A percentile compares a stretch with the other conserved stretches of the same genome.
Evolutionary conservation across 2,797 vertebrate genomes (phyloP).

Genomic region (Oophaga sylvatica): DNA sequence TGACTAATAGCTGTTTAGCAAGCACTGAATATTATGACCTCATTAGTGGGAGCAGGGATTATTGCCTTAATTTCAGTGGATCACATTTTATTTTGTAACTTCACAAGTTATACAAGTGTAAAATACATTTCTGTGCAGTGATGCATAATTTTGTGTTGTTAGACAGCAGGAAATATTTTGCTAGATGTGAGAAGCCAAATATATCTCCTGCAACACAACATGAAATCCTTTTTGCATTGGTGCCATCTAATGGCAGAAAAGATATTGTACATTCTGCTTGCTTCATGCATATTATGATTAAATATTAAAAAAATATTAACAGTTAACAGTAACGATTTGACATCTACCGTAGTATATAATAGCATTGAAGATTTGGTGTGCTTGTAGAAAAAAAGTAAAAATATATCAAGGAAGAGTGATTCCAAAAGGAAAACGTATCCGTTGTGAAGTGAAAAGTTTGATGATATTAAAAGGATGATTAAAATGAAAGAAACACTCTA

Average conservation of each 20-base stretch:
- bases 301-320: no score
- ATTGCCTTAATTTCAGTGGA: neutral
- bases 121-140: neutral
- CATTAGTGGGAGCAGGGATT: neutral
- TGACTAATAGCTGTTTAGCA: neutral
- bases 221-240: conserved; percentile 63
- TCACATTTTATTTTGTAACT: neutral
- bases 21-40: neutral
- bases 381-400: no score
- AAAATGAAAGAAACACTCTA: no score
- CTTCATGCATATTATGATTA: neutral
- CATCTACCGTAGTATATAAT: no score
- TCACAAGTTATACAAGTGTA: neutral
- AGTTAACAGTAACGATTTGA: no score
- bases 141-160: neutral
- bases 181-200: conserved; percentile 12
- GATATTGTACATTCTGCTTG: neutral
- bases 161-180: conserved; percentile 3
- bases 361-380: no score
- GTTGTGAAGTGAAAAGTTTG: no score
- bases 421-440: no score
- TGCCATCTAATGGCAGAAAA: conserved; percentile 72
- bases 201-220: neutral
- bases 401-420: no score
- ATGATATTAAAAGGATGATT: no score